Evolutionary conservation across 1,140 invertebrate species (phyloP).

Genomic region (Heliconius hermathena): DNA sequence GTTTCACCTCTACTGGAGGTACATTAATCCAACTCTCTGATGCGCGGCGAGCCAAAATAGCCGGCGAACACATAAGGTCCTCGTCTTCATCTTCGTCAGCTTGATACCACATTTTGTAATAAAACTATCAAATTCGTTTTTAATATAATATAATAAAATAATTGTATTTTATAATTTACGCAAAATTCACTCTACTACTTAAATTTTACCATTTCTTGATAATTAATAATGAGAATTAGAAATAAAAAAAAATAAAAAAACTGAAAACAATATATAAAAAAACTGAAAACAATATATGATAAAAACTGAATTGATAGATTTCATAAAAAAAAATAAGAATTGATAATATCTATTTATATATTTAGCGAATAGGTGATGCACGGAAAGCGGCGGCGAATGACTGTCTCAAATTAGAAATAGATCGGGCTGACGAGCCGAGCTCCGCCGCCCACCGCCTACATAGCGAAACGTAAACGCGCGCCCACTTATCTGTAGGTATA

Average conservation of each 20-base stretch:
- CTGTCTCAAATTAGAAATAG: slow-evolving; percentile 81
- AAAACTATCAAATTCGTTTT: slow-evolving; percentile 15
- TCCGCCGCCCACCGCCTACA: slow-evolving; percentile 58
- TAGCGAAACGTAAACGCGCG: slow-evolving; percentile 43
- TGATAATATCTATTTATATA: slow-evolving; percentile 62
- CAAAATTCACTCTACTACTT: not conserved
- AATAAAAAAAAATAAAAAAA: not conserved
- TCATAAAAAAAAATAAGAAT: slow-evolving; percentile 21
- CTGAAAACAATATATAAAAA: not conserved
- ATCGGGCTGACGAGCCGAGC: slow-evolving; percentile 70
- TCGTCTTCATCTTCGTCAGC: slow-evolving; percentile 88
- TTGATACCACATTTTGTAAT: slow-evolving; percentile 85
- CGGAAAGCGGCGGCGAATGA: slow-evolving; percentile 74
- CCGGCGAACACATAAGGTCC: slow-evolving; percentile 91
- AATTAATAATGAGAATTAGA: not conserved
- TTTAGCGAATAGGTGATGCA: slow-evolving; percentile 71
- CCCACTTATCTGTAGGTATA: not conserved
- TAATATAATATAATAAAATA: not conserved
- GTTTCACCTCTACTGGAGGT: slow-evolving; percentile 89
- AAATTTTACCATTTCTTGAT: not conserved
- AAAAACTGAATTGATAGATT: not conserved
- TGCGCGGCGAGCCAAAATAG: slow-evolving; percentile 90
- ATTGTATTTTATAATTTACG: slow-evolving; percentile 7
- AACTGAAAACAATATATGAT: no score
- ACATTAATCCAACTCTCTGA: slow-evolving; percentile 93